These are phyloP conservation scores for Pipistrellus nathusii DNA, from an alignment of 2,797 vertebrate species.

Conservation along the genomic window DNA sequence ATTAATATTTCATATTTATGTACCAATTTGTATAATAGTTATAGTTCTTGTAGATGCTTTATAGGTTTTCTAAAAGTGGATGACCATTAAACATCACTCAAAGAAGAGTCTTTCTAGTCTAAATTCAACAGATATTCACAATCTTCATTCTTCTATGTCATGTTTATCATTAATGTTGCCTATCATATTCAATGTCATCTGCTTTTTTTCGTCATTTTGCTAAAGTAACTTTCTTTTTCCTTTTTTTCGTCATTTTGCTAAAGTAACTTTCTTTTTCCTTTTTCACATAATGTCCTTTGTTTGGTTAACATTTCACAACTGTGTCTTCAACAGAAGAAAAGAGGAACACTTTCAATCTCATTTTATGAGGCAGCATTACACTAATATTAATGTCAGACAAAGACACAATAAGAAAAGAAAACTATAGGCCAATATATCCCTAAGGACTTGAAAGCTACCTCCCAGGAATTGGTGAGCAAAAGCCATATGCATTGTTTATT, in stretches of 20 bases:
- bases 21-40: neutral
- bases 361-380: neutral
- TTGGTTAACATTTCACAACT: neutral
- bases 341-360: too few relatives aligned
- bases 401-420: neutral
- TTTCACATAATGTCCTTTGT: neutral
- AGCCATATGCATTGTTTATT: neutral
- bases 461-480: neutral
- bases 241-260: neutral
- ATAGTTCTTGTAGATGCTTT: neutral
- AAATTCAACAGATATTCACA: neutral
- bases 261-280: neutral
- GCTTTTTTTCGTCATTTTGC: neutral
- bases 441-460: neutral
- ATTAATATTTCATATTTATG: neutral
- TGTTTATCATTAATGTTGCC: neutral
- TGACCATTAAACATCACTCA: neutral
- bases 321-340: neutral
- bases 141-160: neutral
- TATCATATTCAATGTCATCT: neutral
- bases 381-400: neutral
- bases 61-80: neutral
- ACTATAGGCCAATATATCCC: neutral
- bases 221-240: neutral
- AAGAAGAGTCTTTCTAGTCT: conserved; percentile 16